Evolutionary conservation across 1,140 invertebrate species (phyloP).

Genomic region (Colletes gigas): DNA sequence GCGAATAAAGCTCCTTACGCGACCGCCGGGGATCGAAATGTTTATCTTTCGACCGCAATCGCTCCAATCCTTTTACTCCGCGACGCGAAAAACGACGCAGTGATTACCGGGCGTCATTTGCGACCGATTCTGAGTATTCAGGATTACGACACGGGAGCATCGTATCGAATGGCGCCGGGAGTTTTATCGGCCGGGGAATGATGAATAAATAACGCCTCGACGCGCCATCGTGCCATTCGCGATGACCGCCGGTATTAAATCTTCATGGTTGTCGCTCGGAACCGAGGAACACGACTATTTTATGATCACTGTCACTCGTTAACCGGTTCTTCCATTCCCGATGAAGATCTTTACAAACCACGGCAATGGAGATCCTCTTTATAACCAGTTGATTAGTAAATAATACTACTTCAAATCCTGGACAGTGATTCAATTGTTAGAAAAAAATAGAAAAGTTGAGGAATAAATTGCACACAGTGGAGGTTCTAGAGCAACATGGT

Average conservation of each 20-base stretch:
- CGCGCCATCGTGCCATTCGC: background rate
- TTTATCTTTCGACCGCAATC: background rate
- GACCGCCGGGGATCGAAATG: background rate
- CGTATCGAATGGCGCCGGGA: background rate
- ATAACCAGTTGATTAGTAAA: too few relatives aligned
- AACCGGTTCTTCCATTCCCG: background rate
- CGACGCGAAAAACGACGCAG: background rate
- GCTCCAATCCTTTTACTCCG: background rate
- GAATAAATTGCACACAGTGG: too few relatives aligned
- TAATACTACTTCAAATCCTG: background rate
- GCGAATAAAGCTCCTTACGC: background rate
- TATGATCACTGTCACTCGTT: background rate
- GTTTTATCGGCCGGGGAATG: background rate
- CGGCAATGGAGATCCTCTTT: background rate
- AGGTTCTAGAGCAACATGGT: too few relatives aligned
- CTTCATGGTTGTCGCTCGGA: constrained; percentile 14
- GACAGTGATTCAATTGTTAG: background rate
- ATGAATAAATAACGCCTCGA: constrained; percentile 18
- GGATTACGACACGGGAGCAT: background rate
- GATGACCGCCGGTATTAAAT: constrained; percentile 9
- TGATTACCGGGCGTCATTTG: constrained; percentile 4
- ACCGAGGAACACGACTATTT: background rate
- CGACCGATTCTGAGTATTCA: background rate
- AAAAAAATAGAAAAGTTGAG: too few relatives aligned
- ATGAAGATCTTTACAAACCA: constrained; percentile 12